Evolutionary conservation across 2,113 vertebrate genomes (phyloP).

Genomic region (Podilymbus podiceps): DNA sequence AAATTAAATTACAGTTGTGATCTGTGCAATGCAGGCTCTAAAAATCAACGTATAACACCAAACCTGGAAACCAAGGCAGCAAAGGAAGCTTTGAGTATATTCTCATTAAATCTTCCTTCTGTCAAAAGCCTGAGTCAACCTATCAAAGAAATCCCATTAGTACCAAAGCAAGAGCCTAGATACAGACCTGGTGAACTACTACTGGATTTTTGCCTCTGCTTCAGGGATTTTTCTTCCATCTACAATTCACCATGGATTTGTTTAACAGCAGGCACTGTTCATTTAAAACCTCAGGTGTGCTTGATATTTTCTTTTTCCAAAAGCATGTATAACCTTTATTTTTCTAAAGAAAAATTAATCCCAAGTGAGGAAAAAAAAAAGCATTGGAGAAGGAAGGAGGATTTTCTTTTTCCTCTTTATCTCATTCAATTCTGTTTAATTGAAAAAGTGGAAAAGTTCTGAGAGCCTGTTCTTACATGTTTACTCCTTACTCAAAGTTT

Average conservation of each 20-base stretch:
- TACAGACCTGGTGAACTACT: neutral
- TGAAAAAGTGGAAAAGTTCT: neutral
- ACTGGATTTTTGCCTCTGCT: slow-evolving; percentile 4
- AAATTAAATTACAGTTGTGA: neutral
- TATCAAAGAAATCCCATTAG: slow-evolving; percentile 38
- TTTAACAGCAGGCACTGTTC: slow-evolving; percentile 33
- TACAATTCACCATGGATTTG: slow-evolving; percentile 16
- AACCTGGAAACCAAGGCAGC: neutral
- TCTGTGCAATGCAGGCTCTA: neutral
- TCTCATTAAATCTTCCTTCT: slow-evolving; percentile 10
- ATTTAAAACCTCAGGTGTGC: slow-evolving; percentile 43
- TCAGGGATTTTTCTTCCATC: slow-evolving; percentile 16
- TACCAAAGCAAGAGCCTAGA: neutral
- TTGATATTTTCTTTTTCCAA: slow-evolving; percentile 22
- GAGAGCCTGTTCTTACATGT: neutral
- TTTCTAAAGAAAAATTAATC: slow-evolving; percentile 34
- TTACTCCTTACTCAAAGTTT: neutral
- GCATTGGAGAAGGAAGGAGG: neutral
- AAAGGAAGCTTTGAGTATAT: slow-evolving; percentile 3
- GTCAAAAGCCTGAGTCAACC: slow-evolving; percentile 20
- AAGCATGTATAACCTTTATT: slow-evolving; percentile 4
- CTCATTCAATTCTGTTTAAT: neutral
- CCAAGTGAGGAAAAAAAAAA: neutral
- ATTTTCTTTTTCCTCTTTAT: neutral
- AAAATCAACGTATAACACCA: neutral